phyloP scores from a whole-genome alignment of 2,888 invertebrate genomes.

The Toxonevra muliebris region DNA sequence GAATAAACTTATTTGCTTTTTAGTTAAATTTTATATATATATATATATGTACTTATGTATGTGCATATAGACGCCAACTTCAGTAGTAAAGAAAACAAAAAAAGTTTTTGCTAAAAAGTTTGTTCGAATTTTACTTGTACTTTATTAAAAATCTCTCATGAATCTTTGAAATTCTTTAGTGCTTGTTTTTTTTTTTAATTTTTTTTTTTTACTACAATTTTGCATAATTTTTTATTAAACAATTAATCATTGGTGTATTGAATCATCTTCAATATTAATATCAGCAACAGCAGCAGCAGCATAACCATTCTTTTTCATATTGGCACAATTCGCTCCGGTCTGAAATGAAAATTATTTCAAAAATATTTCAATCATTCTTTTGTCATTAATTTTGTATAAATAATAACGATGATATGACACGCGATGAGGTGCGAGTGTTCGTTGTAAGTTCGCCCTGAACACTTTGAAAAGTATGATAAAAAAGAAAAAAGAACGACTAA shows the following conservation, averaged over 20 bases:
- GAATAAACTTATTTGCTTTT: neutral
- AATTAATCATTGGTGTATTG: too few species aligned
- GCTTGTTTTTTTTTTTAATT: conserved; percentile 1
- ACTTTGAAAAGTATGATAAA: neutral
- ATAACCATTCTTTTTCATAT: too few species aligned
- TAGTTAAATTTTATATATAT: neutral
- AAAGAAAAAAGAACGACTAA: conserved; percentile 1
- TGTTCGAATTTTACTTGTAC: too few species aligned
- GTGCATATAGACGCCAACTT: neutral
- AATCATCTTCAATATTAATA: too few species aligned
- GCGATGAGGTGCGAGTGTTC: conserved; percentile 44
- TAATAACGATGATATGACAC: conserved; percentile 58
- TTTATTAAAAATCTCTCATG: too few species aligned
- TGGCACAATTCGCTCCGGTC: too few species aligned
- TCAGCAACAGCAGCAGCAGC: too few species aligned
- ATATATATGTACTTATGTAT: neutral
- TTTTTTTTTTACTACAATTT: neutral
- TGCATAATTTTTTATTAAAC: neutral
- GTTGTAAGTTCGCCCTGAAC: conserved; percentile 13
- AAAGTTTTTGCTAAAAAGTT: too few species aligned
- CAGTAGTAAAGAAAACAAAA: too few species aligned
- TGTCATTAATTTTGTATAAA: conserved; percentile 55
- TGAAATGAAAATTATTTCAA: neutral
- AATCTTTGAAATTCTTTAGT: neutral
- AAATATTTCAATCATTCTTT: conserved; percentile 54